These are phyloP conservation scores for Thripadectes ignobilis DNA, from an alignment of 2,797 vertebrate species.

Conservation along the genomic window DNA sequence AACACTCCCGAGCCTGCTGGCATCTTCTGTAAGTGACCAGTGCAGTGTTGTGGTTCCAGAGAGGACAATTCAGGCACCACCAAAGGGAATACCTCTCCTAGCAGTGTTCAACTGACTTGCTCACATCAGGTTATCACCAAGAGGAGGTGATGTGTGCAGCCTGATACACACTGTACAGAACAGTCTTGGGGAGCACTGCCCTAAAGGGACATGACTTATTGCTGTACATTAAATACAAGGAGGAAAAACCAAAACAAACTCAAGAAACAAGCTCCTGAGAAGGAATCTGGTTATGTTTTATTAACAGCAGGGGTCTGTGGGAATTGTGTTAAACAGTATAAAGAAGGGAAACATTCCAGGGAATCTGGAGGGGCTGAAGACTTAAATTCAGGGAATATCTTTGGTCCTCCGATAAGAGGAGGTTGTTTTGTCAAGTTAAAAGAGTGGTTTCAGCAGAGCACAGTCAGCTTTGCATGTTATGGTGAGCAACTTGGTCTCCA, in stretches of 20 bases:
- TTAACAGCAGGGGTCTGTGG: neutral
- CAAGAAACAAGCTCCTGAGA: neutral
- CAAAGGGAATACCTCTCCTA: rapidly evolving
- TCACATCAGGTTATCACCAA: neutral
- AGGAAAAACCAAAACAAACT: neutral
- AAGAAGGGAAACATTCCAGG: neutral
- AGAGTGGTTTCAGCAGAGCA: neutral
- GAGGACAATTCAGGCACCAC: neutral
- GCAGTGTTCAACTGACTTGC: neutral
- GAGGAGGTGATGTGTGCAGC: neutral
- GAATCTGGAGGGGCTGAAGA: neutral
- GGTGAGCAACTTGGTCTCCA: neutral
- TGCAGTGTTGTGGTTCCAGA: neutral
- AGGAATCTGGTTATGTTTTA: neutral
- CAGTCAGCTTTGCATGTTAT: neutral
- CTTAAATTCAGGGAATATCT: neutral
- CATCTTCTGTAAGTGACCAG: neutral
- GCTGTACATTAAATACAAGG: neutral
- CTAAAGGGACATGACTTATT: slow-evolving; percentile 1
- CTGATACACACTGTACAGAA: neutral
- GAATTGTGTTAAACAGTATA: neutral
- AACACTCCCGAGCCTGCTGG: neutral
- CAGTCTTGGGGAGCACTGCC: neutral
- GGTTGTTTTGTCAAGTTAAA: neutral
- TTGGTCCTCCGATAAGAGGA: neutral